These are phyloP conservation scores for Hypothenemus hampei DNA, from an alignment of 1,140 invertebrate species.

Conservation along the genomic window DNA sequence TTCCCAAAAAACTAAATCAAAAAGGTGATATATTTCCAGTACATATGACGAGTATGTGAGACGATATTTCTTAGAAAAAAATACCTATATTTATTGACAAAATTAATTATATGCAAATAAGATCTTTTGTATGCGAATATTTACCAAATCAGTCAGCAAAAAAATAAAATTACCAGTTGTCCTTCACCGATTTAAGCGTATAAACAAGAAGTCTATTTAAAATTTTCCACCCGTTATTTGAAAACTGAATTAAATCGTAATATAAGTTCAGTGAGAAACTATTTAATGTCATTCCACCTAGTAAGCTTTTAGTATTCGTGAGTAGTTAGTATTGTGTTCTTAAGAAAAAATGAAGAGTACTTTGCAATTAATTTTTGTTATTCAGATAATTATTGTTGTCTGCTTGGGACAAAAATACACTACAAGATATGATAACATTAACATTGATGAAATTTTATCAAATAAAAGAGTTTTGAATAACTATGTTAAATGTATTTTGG, in stretches of 20 bases:
- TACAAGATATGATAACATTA: constrained; percentile 58
- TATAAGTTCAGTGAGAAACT: neutral
- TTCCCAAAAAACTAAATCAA: too few species aligned
- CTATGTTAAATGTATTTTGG: constrained; percentile 64
- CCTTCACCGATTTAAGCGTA: neutral
- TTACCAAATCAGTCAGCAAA: neutral
- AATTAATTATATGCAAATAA: constrained; percentile 4
- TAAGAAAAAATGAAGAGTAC: constrained; percentile 1
- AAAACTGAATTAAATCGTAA: constrained; percentile 2
- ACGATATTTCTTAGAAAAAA: too few species aligned
- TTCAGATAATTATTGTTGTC: neutral
- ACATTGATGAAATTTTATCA: constrained; percentile 57
- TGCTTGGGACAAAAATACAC: constrained; percentile 44
- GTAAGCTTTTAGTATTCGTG: neutral
- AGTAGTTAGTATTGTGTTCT: constrained; percentile 1
- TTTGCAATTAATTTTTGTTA: neutral
- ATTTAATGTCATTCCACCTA: too few species aligned
- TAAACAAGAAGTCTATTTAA: constrained; percentile 11
- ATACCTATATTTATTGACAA: too few species aligned
- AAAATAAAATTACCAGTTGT: constrained; percentile 6
- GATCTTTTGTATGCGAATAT: neutral
- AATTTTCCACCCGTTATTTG: neutral
- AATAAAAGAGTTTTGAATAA: constrained; percentile 59
- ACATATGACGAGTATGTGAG: too few species aligned
- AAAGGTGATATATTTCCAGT: too few species aligned